Evolutionary conservation across 2,797 vertebrate species (phyloP).

Genomic region (Coendou prehensilis): DNA sequence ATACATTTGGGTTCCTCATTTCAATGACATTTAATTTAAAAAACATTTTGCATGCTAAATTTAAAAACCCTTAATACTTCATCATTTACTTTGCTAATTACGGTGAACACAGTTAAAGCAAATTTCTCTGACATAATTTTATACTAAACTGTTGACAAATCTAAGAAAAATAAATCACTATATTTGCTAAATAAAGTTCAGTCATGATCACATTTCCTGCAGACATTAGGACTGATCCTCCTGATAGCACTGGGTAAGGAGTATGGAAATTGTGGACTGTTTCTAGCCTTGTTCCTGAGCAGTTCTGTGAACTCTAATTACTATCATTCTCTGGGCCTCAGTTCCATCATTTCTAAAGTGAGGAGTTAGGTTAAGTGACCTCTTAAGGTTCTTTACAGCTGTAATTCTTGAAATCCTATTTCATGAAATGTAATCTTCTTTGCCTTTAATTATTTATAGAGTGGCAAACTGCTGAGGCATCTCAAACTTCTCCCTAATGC

Average conservation of each 20-base stretch:
- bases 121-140: slow-evolving; percentile 50
- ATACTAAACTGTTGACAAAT: slow-evolving; percentile 47
- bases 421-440: slow-evolving; percentile 49
- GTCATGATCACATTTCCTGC: background rate
- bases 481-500: background rate
- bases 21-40: slow-evolving; percentile 45
- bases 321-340: background rate
- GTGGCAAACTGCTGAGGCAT: background rate
- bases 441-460: slow-evolving; percentile 58
- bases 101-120: background rate
- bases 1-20: background rate
- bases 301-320: slow-evolving; percentile 14
- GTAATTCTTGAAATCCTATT: slow-evolving; percentile 6
- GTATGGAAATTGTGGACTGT: background rate
- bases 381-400: slow-evolving; percentile 9
- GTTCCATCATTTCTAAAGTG: slow-evolving; percentile 41
- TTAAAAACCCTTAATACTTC: background rate
- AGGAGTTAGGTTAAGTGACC: background rate
- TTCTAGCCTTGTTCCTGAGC: background rate
- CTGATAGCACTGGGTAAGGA: background rate
- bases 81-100: slow-evolving; percentile 41
- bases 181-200: slow-evolving; percentile 5
- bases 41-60: slow-evolving; percentile 50
- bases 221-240: slow-evolving; percentile 33
- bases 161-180: slow-evolving; percentile 46